phyloP scores from a whole-genome alignment of 2,113 vertebrate genomes.

The Dolichallabes microphthalmus region DNA sequence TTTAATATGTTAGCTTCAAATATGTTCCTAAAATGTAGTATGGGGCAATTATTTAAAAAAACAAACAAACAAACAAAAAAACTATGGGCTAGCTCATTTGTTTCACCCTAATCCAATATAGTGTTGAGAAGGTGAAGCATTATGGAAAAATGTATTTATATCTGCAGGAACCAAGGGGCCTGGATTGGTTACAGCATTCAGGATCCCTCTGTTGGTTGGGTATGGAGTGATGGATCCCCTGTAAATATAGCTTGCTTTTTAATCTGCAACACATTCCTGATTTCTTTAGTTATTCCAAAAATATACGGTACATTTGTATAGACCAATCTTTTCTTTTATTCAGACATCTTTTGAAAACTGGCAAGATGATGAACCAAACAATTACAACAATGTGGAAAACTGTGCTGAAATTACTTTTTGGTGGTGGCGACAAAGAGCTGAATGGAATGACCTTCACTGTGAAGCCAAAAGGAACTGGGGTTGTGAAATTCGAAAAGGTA shows the following conservation, averaged over 20 bases:
- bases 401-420: conserved; percentile 75
- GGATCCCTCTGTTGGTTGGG: conserved; percentile 44
- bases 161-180: conserved; percentile 45
- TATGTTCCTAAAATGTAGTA: not conserved
- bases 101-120: not conserved
- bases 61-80: too few relatives aligned
- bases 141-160: not conserved
- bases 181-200: conserved; percentile 64
- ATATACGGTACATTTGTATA: not conserved
- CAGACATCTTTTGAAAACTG: conserved; percentile 86
- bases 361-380: conserved; percentile 88
- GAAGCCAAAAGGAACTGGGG: conserved; percentile 81
- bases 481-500: conserved; percentile 91
- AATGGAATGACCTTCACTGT: conserved; percentile 88
- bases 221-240: conserved; percentile 56
- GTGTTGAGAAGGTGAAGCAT: not conserved
- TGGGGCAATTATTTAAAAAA: not conserved
- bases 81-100: not conserved
- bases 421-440: conserved; percentile 37
- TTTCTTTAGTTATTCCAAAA: not conserved
- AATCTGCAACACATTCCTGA: not conserved
- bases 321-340: conserved; percentile 16
- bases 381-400: conserved; percentile 80
- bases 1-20: not conserved
- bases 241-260: conserved; percentile 73